A percentile compares a stretch with the other conserved stretches of the same genome.
phyloP scores from a whole-genome alignment of 1,140 invertebrate genomes.

The Hypothenemus hampei region DNA sequence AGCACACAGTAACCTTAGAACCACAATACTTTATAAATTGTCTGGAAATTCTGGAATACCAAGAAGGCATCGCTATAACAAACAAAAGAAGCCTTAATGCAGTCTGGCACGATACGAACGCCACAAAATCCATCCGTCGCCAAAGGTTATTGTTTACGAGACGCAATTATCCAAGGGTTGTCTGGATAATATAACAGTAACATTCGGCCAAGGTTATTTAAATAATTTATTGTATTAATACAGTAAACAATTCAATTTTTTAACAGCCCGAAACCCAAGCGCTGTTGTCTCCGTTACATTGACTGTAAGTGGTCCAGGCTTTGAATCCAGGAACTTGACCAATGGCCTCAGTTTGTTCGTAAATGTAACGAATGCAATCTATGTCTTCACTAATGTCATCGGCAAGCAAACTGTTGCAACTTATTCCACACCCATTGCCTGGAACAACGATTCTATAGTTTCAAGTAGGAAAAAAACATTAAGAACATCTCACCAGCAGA shows the following conservation, averaged over 20 bases:
- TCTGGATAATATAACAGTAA: too few relatives aligned
- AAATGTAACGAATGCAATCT: constrained; percentile 16
- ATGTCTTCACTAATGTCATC: constrained; percentile 27
- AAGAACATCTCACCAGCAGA: constrained; percentile 17
- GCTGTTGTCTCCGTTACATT: constrained; percentile 15
- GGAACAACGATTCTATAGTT: too few relatives aligned
- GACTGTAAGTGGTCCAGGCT: constrained; percentile 23
- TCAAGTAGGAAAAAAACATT: background rate
- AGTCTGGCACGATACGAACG: too few relatives aligned
- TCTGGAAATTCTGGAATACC: too few relatives aligned
- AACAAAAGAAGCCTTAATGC: too few relatives aligned
- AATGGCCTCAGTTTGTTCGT: constrained; percentile 7
- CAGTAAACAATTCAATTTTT: background rate
- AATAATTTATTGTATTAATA: background rate
- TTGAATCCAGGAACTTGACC: constrained; percentile 20
- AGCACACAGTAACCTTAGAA: too few relatives aligned
- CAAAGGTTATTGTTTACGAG: too few relatives aligned
- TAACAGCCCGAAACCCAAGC: constrained; percentile 16
- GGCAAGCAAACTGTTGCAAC: constrained; percentile 17
- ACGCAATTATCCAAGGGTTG: too few relatives aligned
- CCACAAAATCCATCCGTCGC: too few relatives aligned
- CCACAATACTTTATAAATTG: too few relatives aligned
- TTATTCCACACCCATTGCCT: constrained; percentile 28
- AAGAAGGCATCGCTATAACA: too few relatives aligned
- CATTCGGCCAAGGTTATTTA: background rate